Evolutionary conservation across 2,797 vertebrate species (phyloP).

Genomic region (Clamator glandarius): DNA sequence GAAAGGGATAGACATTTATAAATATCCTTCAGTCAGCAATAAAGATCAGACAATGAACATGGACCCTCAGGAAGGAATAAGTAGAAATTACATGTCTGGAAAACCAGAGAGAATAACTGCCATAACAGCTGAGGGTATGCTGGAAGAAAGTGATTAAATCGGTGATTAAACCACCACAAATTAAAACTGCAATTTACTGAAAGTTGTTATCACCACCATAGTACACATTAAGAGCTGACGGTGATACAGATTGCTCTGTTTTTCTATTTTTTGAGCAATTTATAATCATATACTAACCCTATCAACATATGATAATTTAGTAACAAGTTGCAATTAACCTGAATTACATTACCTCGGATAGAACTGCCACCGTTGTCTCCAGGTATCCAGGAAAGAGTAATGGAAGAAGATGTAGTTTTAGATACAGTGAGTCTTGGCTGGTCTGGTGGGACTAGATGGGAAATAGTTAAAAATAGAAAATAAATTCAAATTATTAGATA

Average conservation of each 20-base stretch:
- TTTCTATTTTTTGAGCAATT: background rate
- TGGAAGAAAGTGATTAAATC: constrained; percentile 30
- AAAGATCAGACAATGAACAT: constrained; percentile 26
- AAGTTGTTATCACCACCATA: background rate
- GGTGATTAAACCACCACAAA: constrained; percentile 25
- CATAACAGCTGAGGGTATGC: background rate
- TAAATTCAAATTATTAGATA: constrained; percentile 59
- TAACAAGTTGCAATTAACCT: background rate
- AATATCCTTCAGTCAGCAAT: background rate
- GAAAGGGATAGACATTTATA: background rate
- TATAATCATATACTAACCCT: background rate
- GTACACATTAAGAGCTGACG: background rate
- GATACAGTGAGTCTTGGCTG: constrained; percentile 98
- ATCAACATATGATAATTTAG: background rate
- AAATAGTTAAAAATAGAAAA: constrained; percentile 65
- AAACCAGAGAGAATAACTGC: constrained; percentile 21
- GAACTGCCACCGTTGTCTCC: constrained; percentile 98
- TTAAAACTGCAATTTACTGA: constrained; percentile 34
- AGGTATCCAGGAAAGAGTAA: constrained; percentile 97
- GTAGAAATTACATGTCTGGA: background rate
- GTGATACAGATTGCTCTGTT: background rate
- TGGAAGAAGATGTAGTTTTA: constrained; percentile 98
- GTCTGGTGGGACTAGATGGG: constrained; percentile 91
- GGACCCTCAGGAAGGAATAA: background rate
- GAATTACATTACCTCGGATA: constrained; percentile 88